Evolutionary conservation across 2,888 invertebrate genomes (phyloP).

Genomic region (Sphaeridia pumilis): DNA sequence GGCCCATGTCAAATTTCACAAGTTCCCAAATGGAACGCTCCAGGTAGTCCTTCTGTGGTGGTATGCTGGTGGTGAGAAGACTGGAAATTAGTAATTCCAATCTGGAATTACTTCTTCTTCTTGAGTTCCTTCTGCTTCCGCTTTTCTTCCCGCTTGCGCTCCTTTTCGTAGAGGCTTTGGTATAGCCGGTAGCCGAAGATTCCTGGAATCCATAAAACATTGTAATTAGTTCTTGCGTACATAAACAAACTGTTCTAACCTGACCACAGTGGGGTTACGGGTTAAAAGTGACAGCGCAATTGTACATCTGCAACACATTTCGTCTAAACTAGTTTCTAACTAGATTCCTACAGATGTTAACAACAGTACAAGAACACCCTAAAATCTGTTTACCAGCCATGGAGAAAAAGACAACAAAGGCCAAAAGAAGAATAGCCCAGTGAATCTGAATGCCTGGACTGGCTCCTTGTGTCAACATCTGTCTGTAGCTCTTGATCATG

Average conservation of each 20-base stretch:
- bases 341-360: no score
- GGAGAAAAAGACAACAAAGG: slow-evolving; percentile 25
- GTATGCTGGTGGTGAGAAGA: no score
- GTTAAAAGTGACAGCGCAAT: no score
- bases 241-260: background rate
- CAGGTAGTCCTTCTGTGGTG: no score
- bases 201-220: slow-evolving; percentile 49
- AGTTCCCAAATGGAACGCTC: no score
- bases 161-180: slow-evolving; percentile 63
- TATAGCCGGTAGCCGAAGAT: slow-evolving; percentile 78
- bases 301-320: no score
- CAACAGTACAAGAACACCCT: background rate
- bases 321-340: no score
- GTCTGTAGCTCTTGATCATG: slow-evolving; percentile 1
- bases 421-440: slow-evolving; percentile 21
- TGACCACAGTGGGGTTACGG: background rate
- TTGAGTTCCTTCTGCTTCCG: slow-evolving; percentile 64
- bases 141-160: slow-evolving; percentile 66
- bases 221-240: slow-evolving; percentile 4
- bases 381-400: slow-evolving; percentile 23
- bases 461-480: slow-evolving; percentile 1
- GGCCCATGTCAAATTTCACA: no score
- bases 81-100: background rate
- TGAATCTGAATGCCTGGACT: slow-evolving; percentile 24
- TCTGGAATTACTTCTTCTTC: slow-evolving; percentile 54